Evolutionary conservation across 2,113 vertebrate genomes (phyloP).

Genomic region (Sceloporus undulatus): DNA sequence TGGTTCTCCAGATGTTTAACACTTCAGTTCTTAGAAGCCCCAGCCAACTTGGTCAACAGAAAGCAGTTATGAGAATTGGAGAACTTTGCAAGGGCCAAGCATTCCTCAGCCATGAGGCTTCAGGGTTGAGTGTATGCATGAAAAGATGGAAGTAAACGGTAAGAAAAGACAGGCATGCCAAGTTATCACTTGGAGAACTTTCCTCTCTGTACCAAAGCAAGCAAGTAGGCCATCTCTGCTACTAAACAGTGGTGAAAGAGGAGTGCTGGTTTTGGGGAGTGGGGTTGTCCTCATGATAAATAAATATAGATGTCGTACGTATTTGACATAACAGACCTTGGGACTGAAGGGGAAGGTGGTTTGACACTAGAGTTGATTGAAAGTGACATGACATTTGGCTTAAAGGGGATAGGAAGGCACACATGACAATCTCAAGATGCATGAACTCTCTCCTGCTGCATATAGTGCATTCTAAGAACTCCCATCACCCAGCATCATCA

Average conservation of each 20-base stretch:
- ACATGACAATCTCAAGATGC: rapidly evolving
- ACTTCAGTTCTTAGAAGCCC: too few relatives aligned
- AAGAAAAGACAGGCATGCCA: background rate
- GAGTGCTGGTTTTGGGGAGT: too few relatives aligned
- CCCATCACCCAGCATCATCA: too few relatives aligned
- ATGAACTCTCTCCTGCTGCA: too few relatives aligned
- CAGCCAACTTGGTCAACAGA: too few relatives aligned
- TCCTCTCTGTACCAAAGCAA: background rate
- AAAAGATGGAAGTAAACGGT: background rate
- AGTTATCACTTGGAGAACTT: background rate
- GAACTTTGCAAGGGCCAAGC: too few relatives aligned
- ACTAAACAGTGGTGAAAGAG: background rate
- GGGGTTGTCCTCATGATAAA: background rate
- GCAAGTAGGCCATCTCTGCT: background rate
- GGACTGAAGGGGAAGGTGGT: rapidly evolving
- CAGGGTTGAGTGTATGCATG: background rate
- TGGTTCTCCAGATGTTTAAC: too few relatives aligned
- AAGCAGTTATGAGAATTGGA: too few relatives aligned
- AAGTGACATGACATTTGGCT: background rate
- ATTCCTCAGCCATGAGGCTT: too few relatives aligned
- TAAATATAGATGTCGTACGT: background rate
- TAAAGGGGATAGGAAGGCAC: rapidly evolving
- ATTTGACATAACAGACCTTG: rapidly evolving
- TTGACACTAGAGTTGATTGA: rapidly evolving
- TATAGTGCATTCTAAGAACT: too few relatives aligned